Evolutionary conservation across 2,113 vertebrate genomes (phyloP), one percentile per base, ranked within the genome.

Genomic region (Nannospalax galili): DNA sequence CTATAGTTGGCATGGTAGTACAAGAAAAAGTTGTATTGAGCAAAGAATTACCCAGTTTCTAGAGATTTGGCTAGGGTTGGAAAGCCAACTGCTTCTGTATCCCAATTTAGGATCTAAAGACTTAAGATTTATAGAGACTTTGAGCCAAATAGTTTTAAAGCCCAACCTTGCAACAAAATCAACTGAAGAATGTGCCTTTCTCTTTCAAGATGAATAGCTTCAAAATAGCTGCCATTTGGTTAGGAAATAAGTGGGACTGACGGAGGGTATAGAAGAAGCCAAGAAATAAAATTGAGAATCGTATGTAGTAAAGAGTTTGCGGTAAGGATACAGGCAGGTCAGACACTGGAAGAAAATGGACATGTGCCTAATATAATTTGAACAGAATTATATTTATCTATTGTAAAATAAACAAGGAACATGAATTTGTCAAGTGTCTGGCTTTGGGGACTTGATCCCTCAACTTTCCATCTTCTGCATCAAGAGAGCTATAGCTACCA

Each of bases 211-310:
- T 86, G 32, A 82, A 70, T 30, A 48, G 15, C 17, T 48, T 79
- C 70, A 91, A 94, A 91, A 96, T 70, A 96, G 14, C 40, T 60
- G 84, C 65, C n/a, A 67, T 89, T 84, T 94, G 80, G 32, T 84
- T 89, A 72, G 8, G 16, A 94, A 30, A 48, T 35, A 82, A 58
- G 74, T 42, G 89, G 37, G 37, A 52, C 5, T 48, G 24, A 30
- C 10, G 3, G 87, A 93, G 30, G 24, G 60, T 60, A 75, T 15
- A 82, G 32, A 84, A 42, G 12, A 82, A 67, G 35, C 20, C 5
- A 78, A 72, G 17, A 96, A 91, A 77, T 60, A 56, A 85, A 86
- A 73, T 64, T 74, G 28, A 82, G 84, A 86, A 87, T 52, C 20
- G 28, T 28, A 52, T 60, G 22, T 58, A 52, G 64, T 37, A 84